These are phyloP conservation scores for Drosophila arizonae DNA, from an alignment of 1,140 invertebrate genomes.

Conservation along the genomic window DNA sequence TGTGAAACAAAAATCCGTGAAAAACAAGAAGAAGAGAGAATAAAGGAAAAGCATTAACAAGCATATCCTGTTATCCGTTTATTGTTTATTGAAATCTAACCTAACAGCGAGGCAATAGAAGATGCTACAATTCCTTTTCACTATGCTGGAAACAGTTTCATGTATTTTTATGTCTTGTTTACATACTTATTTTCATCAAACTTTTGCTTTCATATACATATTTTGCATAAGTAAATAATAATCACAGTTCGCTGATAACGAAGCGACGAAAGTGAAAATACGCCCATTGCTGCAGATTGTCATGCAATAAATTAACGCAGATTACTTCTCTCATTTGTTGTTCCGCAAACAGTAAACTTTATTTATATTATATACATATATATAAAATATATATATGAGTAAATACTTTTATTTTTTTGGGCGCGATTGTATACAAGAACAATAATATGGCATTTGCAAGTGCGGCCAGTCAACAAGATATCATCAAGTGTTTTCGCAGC, in stretches of 20 bases:
- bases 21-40: background rate
- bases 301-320: conserved; percentile 2
- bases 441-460: conserved; percentile 32
- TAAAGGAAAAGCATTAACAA: background rate
- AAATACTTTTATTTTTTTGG: conserved; percentile 1
- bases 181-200: background rate
- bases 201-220: conserved; percentile 7
- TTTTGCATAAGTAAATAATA: conserved; percentile 21
- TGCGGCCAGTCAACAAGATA: conserved; percentile 32
- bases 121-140: conserved; percentile 16
- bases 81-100: background rate
- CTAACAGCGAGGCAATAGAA: background rate
- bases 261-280: conserved; percentile 17
- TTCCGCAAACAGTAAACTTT: background rate
- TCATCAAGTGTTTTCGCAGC: conserved; percentile 28
- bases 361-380: background rate
- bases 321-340: background rate
- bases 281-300: background rate
- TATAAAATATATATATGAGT: background rate
- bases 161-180: background rate
- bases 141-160: too few species aligned
- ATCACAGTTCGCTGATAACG: conserved; percentile 24
- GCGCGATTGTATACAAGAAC: conserved; percentile 29
- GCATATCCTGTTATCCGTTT: background rate
- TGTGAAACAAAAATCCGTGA: background rate